A percentile compares a stretch with the other conserved stretches of the same genome.
These are phyloP conservation scores for Petrocephalus zakoni DNA, from an alignment of 2,113 vertebrate species.

Conservation along the genomic window DNA sequence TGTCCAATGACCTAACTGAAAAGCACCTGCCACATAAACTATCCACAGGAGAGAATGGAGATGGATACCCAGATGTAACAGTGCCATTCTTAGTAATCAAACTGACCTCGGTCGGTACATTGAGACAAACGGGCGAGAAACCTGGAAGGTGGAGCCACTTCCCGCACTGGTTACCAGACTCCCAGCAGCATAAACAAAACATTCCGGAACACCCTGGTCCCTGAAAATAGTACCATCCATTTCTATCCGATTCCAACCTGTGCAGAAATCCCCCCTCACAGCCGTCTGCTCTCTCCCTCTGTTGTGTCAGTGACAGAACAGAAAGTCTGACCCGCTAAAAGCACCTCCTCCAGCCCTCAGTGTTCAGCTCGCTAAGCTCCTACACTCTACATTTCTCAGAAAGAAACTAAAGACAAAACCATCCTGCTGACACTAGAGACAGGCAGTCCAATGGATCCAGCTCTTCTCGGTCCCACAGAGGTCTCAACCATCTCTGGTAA, in stretches of 20 bases:
- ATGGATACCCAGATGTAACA: background rate
- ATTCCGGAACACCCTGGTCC: background rate
- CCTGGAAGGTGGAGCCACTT: background rate
- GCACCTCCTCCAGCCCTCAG: background rate
- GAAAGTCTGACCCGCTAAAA: background rate
- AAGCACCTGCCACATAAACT: background rate
- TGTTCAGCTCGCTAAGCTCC: background rate
- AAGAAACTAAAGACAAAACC: background rate
- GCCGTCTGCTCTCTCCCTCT: background rate
- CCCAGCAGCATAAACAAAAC: background rate
- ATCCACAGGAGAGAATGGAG: background rate
- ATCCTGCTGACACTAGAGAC: conserved; percentile 5
- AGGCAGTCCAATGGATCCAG: background rate
- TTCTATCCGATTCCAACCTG: background rate
- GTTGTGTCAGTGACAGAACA: background rate
- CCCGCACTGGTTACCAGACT: background rate
- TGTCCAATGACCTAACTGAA: background rate
- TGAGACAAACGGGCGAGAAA: background rate
- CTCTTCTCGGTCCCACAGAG: background rate
- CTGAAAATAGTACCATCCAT: background rate
- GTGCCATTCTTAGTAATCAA: background rate
- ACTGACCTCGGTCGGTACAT: background rate
- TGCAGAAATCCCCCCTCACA: background rate
- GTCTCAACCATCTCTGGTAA: background rate
- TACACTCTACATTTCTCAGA: background rate